phyloP scores from a whole-genome alignment of 2,113 vertebrate genomes.

The Arizona elegans region DNA sequence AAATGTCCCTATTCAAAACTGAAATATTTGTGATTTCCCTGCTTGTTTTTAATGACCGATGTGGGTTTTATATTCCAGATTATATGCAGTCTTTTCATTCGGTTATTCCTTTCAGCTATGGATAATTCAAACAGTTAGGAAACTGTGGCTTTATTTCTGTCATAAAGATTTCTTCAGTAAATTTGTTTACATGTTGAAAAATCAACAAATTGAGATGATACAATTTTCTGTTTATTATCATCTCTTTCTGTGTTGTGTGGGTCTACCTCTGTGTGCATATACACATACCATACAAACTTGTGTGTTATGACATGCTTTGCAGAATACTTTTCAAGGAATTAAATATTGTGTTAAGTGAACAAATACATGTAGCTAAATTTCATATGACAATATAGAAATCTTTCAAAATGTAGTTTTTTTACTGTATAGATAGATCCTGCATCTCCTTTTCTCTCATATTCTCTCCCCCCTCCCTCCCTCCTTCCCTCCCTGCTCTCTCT shows the following conservation, averaged over 20 bases:
- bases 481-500: too few species aligned
- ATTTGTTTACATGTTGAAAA: not conserved
- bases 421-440: not conserved
- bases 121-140: accelerated
- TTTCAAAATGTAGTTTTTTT: not conserved
- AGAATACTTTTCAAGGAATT: not conserved
- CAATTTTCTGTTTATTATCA: accelerated
- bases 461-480: not conserved
- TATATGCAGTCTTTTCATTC: conserved; percentile 3
- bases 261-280: not conserved
- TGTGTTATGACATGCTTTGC: not conserved
- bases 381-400: not conserved
- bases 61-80: conserved; percentile 31
- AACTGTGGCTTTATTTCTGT: not conserved
- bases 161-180: not conserved
- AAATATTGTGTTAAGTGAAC: not conserved
- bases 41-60: conserved; percentile 33
- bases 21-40: conserved; percentile 1
- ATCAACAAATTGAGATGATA: not conserved
- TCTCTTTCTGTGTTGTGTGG: not conserved
- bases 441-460: not conserved
- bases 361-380: not conserved
- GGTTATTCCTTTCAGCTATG: not conserved
- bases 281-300: not conserved
- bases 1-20: conserved; percentile 14